These are phyloP conservation scores for Laterallus jamaicensis DNA, from an alignment of 2,113 vertebrate genomes.

Conservation along the genomic window DNA sequence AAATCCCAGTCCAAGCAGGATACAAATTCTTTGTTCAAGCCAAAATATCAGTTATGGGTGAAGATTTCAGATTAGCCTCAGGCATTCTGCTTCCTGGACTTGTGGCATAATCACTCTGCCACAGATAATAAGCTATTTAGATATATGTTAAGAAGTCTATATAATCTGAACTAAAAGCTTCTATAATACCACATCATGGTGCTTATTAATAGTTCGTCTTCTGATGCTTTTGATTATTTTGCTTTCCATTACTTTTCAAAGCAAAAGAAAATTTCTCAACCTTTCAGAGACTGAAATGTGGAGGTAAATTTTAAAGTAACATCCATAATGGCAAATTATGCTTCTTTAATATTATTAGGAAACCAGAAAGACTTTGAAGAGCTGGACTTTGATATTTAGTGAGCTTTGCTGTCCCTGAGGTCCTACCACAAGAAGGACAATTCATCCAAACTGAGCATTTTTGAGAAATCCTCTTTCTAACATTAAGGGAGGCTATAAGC, in stretches of 20 bases:
- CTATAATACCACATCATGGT: fast-evolving
- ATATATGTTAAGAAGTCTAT: neutral
- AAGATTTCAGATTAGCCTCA: neutral
- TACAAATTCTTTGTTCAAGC: neutral
- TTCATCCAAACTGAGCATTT: neutral
- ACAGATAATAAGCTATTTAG: neutral
- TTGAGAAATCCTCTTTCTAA: neutral
- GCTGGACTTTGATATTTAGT: neutral
- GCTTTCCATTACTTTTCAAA: neutral
- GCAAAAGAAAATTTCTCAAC: neutral
- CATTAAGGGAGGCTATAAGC: neutral
- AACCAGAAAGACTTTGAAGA: neutral
- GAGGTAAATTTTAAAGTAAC: neutral
- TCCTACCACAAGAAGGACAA: neutral
- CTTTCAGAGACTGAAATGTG: neutral
- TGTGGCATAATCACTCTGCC: neutral
- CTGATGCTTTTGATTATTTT: neutral
- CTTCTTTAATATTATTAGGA: neutral
- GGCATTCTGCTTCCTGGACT: neutral
- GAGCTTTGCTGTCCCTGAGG: neutral
- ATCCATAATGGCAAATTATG: neutral
- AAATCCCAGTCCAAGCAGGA: neutral
- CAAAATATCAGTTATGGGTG: neutral
- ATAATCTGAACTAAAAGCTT: neutral
- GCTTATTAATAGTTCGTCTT: neutral